A percentile compares a stretch with the other conserved stretches of the same genome.
Conservation (phyloP, 2,113 vertebrate genomes). For the Gadus macrocephalus region DNA sequence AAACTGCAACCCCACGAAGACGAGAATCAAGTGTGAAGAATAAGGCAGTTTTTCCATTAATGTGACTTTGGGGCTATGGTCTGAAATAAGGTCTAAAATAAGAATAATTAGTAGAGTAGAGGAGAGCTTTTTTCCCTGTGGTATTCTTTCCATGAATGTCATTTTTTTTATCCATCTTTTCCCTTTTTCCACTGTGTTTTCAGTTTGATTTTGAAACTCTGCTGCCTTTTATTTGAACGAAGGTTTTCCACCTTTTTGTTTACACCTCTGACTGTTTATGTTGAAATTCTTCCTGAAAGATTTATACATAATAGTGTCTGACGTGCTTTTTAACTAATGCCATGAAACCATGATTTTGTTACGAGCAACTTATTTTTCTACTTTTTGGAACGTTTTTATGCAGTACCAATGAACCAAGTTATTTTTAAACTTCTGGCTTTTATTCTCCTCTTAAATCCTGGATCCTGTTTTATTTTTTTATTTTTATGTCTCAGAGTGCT, state of each 20-base stretch:
- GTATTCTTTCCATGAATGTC: not conserved
- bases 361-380: slow-evolving; percentile 72
- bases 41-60: no score
- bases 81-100: no score
- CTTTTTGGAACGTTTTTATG: slow-evolving; percentile 55
- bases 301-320: slow-evolving; percentile 52
- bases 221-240: slow-evolving; percentile 57
- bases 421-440: slow-evolving; percentile 55
- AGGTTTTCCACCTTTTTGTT: slow-evolving; percentile 25
- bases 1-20: no score
- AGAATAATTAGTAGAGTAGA: no score
- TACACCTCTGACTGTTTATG: slow-evolving; percentile 30
- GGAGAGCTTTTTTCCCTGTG: not conserved
- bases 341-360: slow-evolving; percentile 68
- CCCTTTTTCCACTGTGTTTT: slow-evolving; percentile 15
- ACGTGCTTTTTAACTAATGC: slow-evolving; percentile 44
- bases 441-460: slow-evolving; percentile 51
- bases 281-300: slow-evolving; percentile 44
- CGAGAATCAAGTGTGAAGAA: no score
- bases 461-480: slow-evolving; percentile 31
- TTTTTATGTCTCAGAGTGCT: slow-evolving; percentile 50
- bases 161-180: not conserved
- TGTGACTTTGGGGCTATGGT: no score
- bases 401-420: slow-evolving; percentile 52
- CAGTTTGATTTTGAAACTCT: slow-evolving; percentile 23